Conservation (phyloP, 2,888 invertebrate species). For the Mythimna pallens region DNA sequence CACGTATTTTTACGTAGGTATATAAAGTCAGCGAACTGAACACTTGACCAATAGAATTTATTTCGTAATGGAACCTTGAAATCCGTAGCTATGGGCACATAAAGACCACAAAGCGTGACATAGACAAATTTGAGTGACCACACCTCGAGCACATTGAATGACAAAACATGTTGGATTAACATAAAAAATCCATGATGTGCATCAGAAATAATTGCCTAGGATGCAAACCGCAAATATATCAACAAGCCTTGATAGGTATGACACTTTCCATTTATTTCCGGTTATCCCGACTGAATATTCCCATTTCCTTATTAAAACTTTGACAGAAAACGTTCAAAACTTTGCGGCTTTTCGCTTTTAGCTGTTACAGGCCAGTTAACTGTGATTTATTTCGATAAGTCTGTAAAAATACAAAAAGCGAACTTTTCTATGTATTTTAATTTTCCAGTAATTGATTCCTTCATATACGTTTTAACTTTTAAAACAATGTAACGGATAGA, state of each 20-base stretch:
- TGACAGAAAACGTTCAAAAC: slow-evolving; percentile 27
- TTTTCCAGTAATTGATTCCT: slow-evolving; percentile 13
- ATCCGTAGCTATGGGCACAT: slow-evolving; percentile 38
- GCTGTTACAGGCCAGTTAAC: slow-evolving; percentile 30
- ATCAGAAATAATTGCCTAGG: neutral
- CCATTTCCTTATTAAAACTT: slow-evolving; percentile 8
- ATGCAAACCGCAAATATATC: slow-evolving; percentile 2
- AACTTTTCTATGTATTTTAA: slow-evolving; percentile 26
- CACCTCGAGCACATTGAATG: slow-evolving; percentile 28
- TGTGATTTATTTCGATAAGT: slow-evolving; percentile 43
- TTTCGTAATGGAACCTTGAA: slow-evolving; percentile 56
- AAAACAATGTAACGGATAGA: neutral
- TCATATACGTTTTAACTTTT: neutral
- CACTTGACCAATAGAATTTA: slow-evolving; percentile 25
- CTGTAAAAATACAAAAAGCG: slow-evolving; percentile 33
- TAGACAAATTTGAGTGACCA: slow-evolving; percentile 37
- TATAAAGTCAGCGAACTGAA: slow-evolving; percentile 5
- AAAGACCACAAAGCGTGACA: slow-evolving; percentile 41
- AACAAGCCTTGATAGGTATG: slow-evolving; percentile 10
- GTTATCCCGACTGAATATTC: neutral
- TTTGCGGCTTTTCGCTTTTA: slow-evolving; percentile 23
- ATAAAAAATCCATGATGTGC: neutral
- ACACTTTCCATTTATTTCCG: slow-evolving; percentile 5
- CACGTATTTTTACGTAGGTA: slow-evolving; percentile 1
- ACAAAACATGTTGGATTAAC: slow-evolving; percentile 29